Evolutionary conservation across 2,888 invertebrate species (phyloP), one percentile per base, ranked within the genome.

Genomic region (Elysia crispata): DNA sequence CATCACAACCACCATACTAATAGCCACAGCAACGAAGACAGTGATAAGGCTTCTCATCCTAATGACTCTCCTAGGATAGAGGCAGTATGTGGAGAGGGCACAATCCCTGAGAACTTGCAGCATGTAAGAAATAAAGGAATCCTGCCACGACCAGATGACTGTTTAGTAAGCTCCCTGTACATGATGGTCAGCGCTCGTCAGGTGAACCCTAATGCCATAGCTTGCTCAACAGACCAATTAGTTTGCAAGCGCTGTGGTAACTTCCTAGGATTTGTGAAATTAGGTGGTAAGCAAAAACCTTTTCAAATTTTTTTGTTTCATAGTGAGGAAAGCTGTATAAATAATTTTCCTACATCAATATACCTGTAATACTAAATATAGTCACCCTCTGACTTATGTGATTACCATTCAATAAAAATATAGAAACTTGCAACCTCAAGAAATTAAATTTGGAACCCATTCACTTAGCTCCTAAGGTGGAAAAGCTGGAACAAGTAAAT

Each of bases 141-240:
- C 50, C 54, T 85, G 11, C 88, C 88, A 5, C 84, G 85, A 57
- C 76, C 81, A 20, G 80, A 83, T 11, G 88, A 89, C 73, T 89
- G 89, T 85, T 84, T 88, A 74, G 88, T 89, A n/a, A 87, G 87
- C 8, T 86, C 84, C 25, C 83, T 86, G 20, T 88, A 86, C 72
- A 79, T 88, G 49, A 70, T 89, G n/a, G 81, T 88, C n/a, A 77
- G 83, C 72, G 77, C 77, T 3, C 67, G 75, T 1, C 85, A 87
- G 60, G 82, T 87, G 3, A 80, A 81, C 23, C 66, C 79, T n/a
- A 81, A 86, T 13, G 83, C 80, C 30, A 80, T 84, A 25, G 77
- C 73, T 5, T 74, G 81, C 23, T 80, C 81, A 64, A 74, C 79
- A 15, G 83, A 82, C 50, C 73, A 81, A 15, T 73, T 88, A 1